Evolutionary conservation across 2,113 vertebrate genomes (phyloP).

Genomic region (Carettochelys insculpta): DNA sequence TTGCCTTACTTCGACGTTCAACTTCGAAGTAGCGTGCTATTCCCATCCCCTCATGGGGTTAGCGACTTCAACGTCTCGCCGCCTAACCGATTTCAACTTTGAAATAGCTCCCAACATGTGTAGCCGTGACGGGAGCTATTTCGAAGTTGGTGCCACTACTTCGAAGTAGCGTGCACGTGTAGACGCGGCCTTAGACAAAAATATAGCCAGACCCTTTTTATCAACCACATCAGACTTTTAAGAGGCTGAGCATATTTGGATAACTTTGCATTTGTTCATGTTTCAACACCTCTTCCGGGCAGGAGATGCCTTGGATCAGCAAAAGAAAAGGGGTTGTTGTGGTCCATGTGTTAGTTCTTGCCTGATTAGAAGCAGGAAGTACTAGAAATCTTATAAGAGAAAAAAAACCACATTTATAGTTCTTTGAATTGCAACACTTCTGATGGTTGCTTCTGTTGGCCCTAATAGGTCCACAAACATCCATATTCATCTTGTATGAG

Average conservation of each 20-base stretch:
- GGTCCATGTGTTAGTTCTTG: not conserved
- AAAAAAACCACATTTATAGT: too few relatives aligned
- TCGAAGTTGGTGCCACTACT: too few relatives aligned
- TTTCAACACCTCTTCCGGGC: not conserved
- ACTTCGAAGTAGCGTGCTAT: too few relatives aligned
- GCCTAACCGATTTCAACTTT: too few relatives aligned
- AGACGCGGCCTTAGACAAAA: too few relatives aligned
- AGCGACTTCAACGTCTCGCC: too few relatives aligned
- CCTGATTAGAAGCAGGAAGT: not conserved
- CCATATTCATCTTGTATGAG: not conserved
- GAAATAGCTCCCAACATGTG: too few relatives aligned
- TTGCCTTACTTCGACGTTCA: too few relatives aligned
- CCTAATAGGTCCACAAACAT: not conserved
- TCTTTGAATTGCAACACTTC: not conserved
- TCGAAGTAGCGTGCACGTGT: too few relatives aligned
- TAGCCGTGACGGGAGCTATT: too few relatives aligned
- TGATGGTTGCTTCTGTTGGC: not conserved
- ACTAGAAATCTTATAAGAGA: not conserved
- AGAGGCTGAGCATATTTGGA: not conserved
- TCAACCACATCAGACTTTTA: not conserved
- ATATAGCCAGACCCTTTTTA: too few relatives aligned
- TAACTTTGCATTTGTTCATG: not conserved
- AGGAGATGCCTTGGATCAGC: not conserved
- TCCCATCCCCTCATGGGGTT: too few relatives aligned
- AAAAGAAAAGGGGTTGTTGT: not conserved